Percentiles rank a stretch among this genome's conserved stretches.
phyloP scores from a whole-genome alignment of 2,113 vertebrate genomes.

The Aldabrachelys gigantea region DNA sequence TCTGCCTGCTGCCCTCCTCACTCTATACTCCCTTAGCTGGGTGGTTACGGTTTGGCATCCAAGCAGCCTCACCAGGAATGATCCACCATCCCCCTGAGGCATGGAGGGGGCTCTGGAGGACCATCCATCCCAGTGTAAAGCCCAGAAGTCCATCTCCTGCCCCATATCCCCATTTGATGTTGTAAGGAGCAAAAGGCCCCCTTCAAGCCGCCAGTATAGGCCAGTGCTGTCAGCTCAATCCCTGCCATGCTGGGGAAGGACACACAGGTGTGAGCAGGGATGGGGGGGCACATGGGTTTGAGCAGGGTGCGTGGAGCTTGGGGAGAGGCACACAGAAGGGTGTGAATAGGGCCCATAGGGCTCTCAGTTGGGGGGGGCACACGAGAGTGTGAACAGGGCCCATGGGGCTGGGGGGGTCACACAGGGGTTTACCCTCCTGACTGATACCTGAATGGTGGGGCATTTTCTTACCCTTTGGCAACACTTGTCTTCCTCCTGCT shows the following conservation, averaged over 20 bases:
- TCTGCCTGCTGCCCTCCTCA: accelerated
- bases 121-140: neutral
- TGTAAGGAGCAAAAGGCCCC: neutral
- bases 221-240: neutral
- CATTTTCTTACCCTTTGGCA: neutral
- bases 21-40: neutral
- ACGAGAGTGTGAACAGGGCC: no score
- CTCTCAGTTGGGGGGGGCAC: no score
- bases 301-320: no score
- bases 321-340: no score
- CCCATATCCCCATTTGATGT: neutral
- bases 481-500: neutral
- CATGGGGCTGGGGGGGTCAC: no score
- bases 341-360: neutral
- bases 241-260: no score
- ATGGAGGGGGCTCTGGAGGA: neutral
- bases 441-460: neutral
- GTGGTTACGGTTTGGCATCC: neutral
- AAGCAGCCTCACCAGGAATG: accelerated
- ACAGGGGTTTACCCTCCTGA: accelerated
- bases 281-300: no score
- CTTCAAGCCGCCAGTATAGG: neutral
- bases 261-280: no score
- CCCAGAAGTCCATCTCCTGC: neutral
- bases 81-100: neutral